Conservation (phyloP, 2,797 vertebrate species). For the Danio choprae region DNA sequence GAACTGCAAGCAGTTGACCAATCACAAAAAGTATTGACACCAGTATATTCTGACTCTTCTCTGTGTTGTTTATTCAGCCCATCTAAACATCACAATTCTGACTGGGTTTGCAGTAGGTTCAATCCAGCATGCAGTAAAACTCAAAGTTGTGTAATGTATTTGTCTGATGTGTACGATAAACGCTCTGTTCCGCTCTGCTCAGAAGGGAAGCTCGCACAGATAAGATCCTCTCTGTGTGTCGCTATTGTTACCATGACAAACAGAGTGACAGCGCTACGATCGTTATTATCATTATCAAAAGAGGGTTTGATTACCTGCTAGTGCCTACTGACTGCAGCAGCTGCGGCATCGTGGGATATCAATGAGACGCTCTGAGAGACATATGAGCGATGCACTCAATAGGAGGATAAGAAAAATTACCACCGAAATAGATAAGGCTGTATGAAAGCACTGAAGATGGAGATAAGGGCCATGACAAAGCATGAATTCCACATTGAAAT, state of each 20-base stretch:
- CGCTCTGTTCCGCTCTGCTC: slow-evolving; percentile 7
- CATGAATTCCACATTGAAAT: slow-evolving; percentile 7
- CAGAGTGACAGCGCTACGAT: slow-evolving; percentile 31
- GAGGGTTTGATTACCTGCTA: slow-evolving; percentile 54
- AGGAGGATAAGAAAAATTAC: slow-evolving; percentile 32
- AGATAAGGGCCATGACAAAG: slow-evolving; percentile 27
- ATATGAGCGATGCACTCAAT: slow-evolving; percentile 35
- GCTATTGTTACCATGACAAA: slow-evolving; percentile 49
- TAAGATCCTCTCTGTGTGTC: slow-evolving; percentile 41
- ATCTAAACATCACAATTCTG: no score
- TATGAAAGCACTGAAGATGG: slow-evolving; percentile 30
- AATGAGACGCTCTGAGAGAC: slow-evolving; percentile 40
- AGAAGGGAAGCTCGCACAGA: slow-evolving; percentile 16
- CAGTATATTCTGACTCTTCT: no score
- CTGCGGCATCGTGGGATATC: slow-evolving; percentile 34
- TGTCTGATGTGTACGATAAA: slow-evolving; percentile 35
- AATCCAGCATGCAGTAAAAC: neutral
- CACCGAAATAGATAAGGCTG: slow-evolving; percentile 16
- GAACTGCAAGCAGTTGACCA: no score
- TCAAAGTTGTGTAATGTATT: slow-evolving; percentile 25
- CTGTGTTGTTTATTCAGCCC: no score
- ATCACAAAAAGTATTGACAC: no score
- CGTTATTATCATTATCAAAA: slow-evolving; percentile 49
- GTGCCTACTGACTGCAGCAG: slow-evolving; percentile 43
- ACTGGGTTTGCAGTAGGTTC: neutral